Evolutionary conservation across 2,888 invertebrate species (phyloP), one percentile per base, ranked within the genome.

Genomic region (Rhagium mordax): DNA sequence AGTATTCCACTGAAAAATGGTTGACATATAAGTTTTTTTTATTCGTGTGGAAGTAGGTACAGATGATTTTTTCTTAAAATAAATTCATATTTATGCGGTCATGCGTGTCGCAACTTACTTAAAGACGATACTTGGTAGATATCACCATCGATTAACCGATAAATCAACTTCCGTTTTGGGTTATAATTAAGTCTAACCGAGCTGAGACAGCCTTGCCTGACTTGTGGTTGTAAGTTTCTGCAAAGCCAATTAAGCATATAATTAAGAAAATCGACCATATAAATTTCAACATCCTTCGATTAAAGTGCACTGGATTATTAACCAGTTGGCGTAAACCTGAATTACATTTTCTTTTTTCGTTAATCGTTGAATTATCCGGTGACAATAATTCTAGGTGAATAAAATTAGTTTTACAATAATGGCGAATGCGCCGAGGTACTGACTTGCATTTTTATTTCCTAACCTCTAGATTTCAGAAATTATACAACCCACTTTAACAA

Each of bases 251-350:
- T 77, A 74, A 70, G 75, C 74, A 74, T 77, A 74, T 74, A 72
- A 77, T 77, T 75, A 77, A 75, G 77, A 73, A 77, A 71, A 77
- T 75, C 72, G 75, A 72, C 61, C 70, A 65, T 72, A 74, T 76
- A 74, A 76, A 76, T 76, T 72, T 72, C 72, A 53, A 67, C 72
- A 74, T 76, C 74, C 76, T 76, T 66, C 60, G 27, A 49, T 64
- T 64, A 15, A 27, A 24, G 64, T 16, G 29, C 16, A 16, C 10
- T 51, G 15, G 64, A 24, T 29, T 64, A 29, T 27, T 51, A 29
- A 64, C 15, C 16, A 13, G 8, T 4, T 18, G 5, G 20, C 29
- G 5, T 20, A 51, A 18, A 51, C 18, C 18, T 20, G 51, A 18
- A 20, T 51, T 51, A 20, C 51, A 13, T 7, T 59, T 29, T 59